These are phyloP conservation scores for Erannis defoliaria DNA, from an alignment of 2,888 invertebrate species.

Conservation along the genomic window DNA sequence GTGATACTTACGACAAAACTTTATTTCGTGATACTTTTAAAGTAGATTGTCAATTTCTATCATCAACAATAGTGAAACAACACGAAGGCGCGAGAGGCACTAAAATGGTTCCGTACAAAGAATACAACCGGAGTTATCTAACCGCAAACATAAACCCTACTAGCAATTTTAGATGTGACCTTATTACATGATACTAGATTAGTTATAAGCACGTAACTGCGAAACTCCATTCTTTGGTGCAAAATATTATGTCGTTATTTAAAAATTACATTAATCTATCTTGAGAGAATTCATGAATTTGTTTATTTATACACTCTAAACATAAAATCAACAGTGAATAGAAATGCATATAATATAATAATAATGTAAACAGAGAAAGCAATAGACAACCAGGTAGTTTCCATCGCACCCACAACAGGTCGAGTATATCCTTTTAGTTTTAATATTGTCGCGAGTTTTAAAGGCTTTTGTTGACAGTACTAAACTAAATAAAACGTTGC, in stretches of 20 bases:
- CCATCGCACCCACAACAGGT: too few species aligned
- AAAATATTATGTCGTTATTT: slow-evolving; percentile 18
- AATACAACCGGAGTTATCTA: background rate
- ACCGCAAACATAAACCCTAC: background rate
- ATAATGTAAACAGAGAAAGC: slow-evolving; percentile 27
- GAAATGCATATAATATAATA: slow-evolving; percentile 34
- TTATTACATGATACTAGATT: background rate
- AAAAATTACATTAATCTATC: slow-evolving; percentile 6
- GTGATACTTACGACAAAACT: background rate
- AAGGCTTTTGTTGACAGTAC: too few species aligned
- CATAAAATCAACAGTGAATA: slow-evolving; percentile 31
- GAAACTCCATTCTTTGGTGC: slow-evolving; percentile 28
- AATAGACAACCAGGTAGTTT: too few species aligned
- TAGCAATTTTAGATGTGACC: slow-evolving; percentile 1
- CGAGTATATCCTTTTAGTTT: background rate
- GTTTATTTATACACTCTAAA: slow-evolving; percentile 37
- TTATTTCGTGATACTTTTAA: background rate
- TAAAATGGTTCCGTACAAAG: slow-evolving; percentile 8
- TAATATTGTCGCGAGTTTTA: too few species aligned
- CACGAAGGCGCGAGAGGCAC: slow-evolving; percentile 3
- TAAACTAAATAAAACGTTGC: too few species aligned
- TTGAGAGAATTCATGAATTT: slow-evolving; percentile 22
- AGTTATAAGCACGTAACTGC: slow-evolving; percentile 10
- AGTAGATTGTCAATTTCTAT: background rate
- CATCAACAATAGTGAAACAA: slow-evolving; percentile 5